Base-by-base conservation (phyloP, 2,888 invertebrate species). In the Zygothrica quintamaculata region DNA sequence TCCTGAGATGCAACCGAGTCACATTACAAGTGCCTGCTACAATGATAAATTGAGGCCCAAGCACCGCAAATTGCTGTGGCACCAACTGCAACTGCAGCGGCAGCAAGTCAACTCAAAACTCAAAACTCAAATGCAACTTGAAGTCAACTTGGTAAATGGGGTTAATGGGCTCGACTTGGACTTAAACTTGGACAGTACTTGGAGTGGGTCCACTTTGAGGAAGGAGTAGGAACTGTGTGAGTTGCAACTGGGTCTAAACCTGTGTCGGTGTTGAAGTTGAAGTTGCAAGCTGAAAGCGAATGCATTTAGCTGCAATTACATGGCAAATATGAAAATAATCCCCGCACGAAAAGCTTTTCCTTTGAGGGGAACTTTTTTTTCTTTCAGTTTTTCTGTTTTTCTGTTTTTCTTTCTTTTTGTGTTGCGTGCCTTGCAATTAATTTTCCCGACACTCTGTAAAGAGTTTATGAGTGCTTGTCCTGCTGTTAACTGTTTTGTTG, bases 281-380 rank as follows among this genome's bases (percentile, higher is more conserved):
- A 47, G 34, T 37, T 29, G 39, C 33, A 4, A 15, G 29, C 43
- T 65, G n/a, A 56, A 39, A 61, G 67, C 61, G 61, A 68, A 47
- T 68, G 67, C 65, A 65, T 52, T 72, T 61, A 72, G 52, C 58
- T 50, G 52, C 74, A 74, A 71, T 73, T 73, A 68, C 68, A 9
- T 56, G 48, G 62, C 74, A 74, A 62, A 68, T 73, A 59, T 73
- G 53, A 62, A 50, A 69, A 64, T 56, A 36, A 60, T 48, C 48
- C 52, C 8, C 39, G 34, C 44, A 59, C 46, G 25, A 47, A 67
- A 62, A 40, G 67, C 67, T 71, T 71, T 71, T 73, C 74, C 74
- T 58, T 61, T 53, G 56, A 22, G 73, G 40, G 52, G 59, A n/a
- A 60, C 48, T 72, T 47, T 40, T 43, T 44, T 53, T 15, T 18